These are phyloP conservation scores for Rhodophaea formosa DNA, from an alignment of 2,888 invertebrate species.

Conservation along the genomic window DNA sequence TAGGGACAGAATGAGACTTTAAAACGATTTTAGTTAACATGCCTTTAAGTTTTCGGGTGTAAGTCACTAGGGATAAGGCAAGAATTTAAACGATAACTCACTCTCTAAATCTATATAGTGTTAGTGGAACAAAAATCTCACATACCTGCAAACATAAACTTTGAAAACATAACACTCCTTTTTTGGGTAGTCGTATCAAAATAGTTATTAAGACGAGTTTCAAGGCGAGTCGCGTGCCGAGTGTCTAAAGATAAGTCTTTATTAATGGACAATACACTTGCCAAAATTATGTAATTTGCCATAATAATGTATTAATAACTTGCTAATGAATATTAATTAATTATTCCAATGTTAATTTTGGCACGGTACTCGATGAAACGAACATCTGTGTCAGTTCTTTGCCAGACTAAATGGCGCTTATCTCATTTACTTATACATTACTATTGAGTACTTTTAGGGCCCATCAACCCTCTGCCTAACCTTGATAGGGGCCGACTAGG, in stretches of 20 bases:
- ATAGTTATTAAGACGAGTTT: not conserved
- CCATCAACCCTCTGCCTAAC: too few relatives aligned
- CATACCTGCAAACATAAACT: too few relatives aligned
- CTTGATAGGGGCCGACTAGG: not conserved
- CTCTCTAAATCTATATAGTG: too few relatives aligned
- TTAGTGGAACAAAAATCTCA: too few relatives aligned
- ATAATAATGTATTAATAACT: not conserved
- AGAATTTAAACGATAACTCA: too few relatives aligned
- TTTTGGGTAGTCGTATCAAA: too few relatives aligned
- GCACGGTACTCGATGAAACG: not conserved
- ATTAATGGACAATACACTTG: not conserved
- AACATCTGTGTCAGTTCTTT: not conserved
- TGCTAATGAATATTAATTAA: not conserved
- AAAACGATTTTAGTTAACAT: too few relatives aligned
- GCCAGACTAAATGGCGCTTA: not conserved
- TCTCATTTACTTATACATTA: not conserved
- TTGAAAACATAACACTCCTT: too few relatives aligned
- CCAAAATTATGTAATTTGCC: not conserved
- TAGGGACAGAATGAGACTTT: too few relatives aligned
- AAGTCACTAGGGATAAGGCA: too few relatives aligned
- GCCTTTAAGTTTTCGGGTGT: too few relatives aligned
- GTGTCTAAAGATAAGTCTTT: not conserved
- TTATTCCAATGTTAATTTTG: not conserved
- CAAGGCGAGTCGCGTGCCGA: not conserved
- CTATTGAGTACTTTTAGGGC: not conserved